Percentiles rank a stretch among this genome's conserved stretches.
Conservation (phyloP, 2,113 vertebrate genomes). For the Callionymus lyra region DNA sequence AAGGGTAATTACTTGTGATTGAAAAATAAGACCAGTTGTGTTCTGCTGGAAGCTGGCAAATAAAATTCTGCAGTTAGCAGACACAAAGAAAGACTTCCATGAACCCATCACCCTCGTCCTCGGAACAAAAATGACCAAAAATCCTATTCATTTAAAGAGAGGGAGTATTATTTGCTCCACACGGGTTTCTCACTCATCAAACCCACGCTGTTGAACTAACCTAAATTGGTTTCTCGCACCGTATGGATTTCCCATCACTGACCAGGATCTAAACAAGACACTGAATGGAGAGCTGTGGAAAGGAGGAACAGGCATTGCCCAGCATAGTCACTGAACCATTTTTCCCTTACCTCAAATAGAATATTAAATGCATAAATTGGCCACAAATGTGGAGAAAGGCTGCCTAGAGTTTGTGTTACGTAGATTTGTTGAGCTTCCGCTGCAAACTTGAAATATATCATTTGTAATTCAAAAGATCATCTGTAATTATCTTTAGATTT, state of each 20-base stretch:
- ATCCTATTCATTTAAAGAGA: slow-evolving; percentile 47
- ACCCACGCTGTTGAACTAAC: slow-evolving; percentile 51
- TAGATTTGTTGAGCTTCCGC: too few relatives aligned
- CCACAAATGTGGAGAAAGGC: too few relatives aligned
- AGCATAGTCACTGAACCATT: slow-evolving; percentile 46
- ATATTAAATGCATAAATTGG: slow-evolving; percentile 28
- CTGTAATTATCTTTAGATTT: too few relatives aligned
- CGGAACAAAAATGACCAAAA: slow-evolving; percentile 38
- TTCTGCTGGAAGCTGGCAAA: too few relatives aligned
- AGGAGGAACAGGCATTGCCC: slow-evolving; percentile 20
- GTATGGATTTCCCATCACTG: slow-evolving; percentile 67
- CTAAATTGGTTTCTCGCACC: slow-evolving; percentile 64
- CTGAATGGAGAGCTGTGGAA: slow-evolving; percentile 27
- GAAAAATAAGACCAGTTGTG: too few relatives aligned
- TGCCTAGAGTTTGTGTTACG: too few relatives aligned
- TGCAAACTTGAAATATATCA: too few relatives aligned
- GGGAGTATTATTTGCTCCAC: slow-evolving; percentile 44
- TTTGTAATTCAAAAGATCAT: too few relatives aligned
- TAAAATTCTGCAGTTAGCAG: slow-evolving; percentile 5
- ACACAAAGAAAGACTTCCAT: slow-evolving; percentile 20
- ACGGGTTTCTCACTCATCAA: slow-evolving; percentile 44
- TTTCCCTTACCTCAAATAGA: slow-evolving; percentile 51
- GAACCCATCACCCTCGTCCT: slow-evolving; percentile 16
- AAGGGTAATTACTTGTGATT: too few relatives aligned
- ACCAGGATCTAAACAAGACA: slow-evolving; percentile 58